These are phyloP conservation scores for Cheilosia pagana DNA, from an alignment of 2,888 invertebrate species.

Conservation along the genomic window DNA sequence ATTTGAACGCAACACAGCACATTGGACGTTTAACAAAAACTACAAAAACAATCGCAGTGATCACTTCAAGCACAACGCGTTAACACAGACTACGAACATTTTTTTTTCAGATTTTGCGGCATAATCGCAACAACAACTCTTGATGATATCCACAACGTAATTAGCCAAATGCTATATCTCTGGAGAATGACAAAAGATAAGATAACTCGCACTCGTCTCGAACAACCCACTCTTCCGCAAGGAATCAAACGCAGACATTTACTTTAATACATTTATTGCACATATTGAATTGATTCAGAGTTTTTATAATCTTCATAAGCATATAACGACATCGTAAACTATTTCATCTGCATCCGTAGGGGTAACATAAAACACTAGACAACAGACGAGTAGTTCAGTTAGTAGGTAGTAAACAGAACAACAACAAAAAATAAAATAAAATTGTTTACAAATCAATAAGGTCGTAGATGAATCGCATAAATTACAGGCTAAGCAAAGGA, in stretches of 20 bases:
- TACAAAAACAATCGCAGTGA: no score
- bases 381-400: slow-evolving; percentile 21
- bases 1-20: no score
- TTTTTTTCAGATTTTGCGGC: background rate
- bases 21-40: no score
- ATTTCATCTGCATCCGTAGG: slow-evolving; percentile 26
- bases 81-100: no score
- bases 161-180: background rate
- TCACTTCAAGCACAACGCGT: no score
- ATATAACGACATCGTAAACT: slow-evolving; percentile 42
- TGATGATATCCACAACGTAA: slow-evolving; percentile 8
- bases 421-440: slow-evolving; percentile 22
- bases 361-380: slow-evolving; percentile 46
- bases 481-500: slow-evolving; percentile 2
- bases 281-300: slow-evolving; percentile 54
- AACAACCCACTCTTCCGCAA: background rate
- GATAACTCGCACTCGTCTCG: background rate
- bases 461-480: slow-evolving; percentile 12
- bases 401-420: slow-evolving; percentile 41
- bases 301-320: slow-evolving; percentile 25
- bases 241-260: slow-evolving; percentile 13
- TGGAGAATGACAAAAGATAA: slow-evolving; percentile 21
- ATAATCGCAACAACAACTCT: background rate
- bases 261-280: slow-evolving; percentile 63
- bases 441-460: slow-evolving; percentile 42